Evolutionary conservation across 2,888 invertebrate species (phyloP), one percentile per base, ranked within the genome.

Genomic region (Seira musarum): DNA sequence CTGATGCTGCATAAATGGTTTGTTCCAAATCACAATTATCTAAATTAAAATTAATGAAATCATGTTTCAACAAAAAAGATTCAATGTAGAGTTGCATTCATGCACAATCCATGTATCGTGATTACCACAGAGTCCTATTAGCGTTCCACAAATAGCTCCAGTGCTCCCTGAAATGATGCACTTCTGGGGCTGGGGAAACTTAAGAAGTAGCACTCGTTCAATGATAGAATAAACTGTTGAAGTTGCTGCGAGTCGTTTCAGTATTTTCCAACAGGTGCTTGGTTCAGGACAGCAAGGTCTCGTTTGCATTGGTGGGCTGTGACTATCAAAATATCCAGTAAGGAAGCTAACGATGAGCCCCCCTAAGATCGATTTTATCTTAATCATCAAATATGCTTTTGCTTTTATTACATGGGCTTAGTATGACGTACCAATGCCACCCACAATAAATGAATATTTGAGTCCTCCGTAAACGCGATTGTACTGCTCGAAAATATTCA

Each of bases 381-480:
- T 72, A 1, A 22, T 61, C 17, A 66, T 8, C n/a, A 66, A 22
- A 22, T 22, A 10, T 22, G n/a, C 5, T 22, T 64, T 25, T 22
- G 5, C 30, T n/a, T 46, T 17, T 21, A 30, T 24, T 65, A 30
- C 24, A 8, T 67, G 6, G 19, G 25, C 15, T 24, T 65, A 10
- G 10, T 65, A 63, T 49, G 8, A 8, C 30, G 53, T 35, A 79
- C 78, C 78, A 17, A 79, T 17, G 21, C 78, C 78, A 6, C 78
- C 78, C 8, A 79, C 22, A n/a, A 72, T 19, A 13, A 79, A 79
- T 3, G 78, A 79, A 17, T 49, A 40, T n/a, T 63, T 72, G 2
- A 79, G 30, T 17, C 72, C 78, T 21, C 78, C 72, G 25, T 79
- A 79, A 17, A 68, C 78, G 21, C 78, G 30, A 2, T 17, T 24